Evolutionary conservation across 2,888 invertebrate species (phyloP).

Genomic region (Saturnia pavonia): DNA sequence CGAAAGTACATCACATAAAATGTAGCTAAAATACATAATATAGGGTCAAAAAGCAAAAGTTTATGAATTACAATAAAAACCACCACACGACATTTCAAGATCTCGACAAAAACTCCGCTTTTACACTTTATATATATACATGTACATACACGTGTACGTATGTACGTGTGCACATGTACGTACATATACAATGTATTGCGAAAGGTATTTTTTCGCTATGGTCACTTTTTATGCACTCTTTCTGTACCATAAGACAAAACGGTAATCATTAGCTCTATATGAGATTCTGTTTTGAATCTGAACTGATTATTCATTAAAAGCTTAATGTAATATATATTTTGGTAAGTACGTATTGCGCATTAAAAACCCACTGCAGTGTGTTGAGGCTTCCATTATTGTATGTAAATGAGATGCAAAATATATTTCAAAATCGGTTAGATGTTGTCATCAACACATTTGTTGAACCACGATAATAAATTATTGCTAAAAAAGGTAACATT

Average conservation of each 20-base stretch:
- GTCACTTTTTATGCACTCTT: background rate
- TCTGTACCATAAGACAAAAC: background rate
- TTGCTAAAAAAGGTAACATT: background rate
- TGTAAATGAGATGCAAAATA: conserved; percentile 10
- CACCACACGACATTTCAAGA: too few relatives aligned
- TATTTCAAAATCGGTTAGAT: background rate
- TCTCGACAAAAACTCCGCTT: too few relatives aligned
- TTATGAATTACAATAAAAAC: too few relatives aligned
- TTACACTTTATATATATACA: too few relatives aligned
- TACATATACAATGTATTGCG: too few relatives aligned
- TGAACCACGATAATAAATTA: background rate
- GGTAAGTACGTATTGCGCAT: background rate
- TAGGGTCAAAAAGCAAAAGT: too few relatives aligned
- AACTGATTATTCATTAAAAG: background rate
- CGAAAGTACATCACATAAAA: too few relatives aligned
- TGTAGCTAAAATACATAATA: too few relatives aligned
- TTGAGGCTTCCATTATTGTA: background rate
- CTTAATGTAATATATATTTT: background rate
- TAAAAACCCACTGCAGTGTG: background rate
- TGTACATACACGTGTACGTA: too few relatives aligned
- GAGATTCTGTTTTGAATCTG: background rate
- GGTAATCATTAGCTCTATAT: background rate
- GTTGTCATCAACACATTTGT: background rate
- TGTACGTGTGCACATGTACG: too few relatives aligned
- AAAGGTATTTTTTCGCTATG: background rate